These are phyloP conservation scores for Catostomus latipinnis DNA, from an alignment of 2,797 vertebrate species.

Conservation along the genomic window DNA sequence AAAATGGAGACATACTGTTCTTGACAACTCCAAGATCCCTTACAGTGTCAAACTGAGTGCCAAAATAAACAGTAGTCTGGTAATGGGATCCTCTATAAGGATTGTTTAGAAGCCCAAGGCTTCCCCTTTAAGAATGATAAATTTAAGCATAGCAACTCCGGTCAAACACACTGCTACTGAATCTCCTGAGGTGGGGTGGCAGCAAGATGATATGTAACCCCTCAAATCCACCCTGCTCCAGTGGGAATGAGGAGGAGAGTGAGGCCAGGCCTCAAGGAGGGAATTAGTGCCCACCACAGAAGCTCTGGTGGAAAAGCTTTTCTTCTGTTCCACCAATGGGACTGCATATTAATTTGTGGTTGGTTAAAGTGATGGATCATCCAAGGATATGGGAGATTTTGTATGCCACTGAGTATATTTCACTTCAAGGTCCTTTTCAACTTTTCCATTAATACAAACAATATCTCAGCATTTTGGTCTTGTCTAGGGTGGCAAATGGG, in stretches of 20 bases:
- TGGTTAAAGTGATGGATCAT: constrained; percentile 61
- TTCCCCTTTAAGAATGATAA: constrained; percentile 76
- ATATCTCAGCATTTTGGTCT: neutral
- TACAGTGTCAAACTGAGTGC: neutral
- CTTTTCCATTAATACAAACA: constrained; percentile 12
- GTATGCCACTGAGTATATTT: constrained; percentile 56
- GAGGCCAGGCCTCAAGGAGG: constrained; percentile 68
- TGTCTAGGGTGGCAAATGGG: neutral
- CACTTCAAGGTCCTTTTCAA: constrained; percentile 50
- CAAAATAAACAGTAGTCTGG: constrained; percentile 28
- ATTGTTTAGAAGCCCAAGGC: constrained; percentile 60
- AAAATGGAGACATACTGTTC: neutral
- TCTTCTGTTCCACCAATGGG: constrained; percentile 59
- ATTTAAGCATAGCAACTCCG: constrained; percentile 77
- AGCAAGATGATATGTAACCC: constrained; percentile 60
- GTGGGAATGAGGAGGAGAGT: constrained; percentile 59
- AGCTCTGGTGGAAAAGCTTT: constrained; percentile 46
- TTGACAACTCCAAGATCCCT: constrained; percentile 23
- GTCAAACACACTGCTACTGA: constrained; percentile 69
- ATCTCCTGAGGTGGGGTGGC: constrained; percentile 59
- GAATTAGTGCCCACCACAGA: constrained; percentile 72
- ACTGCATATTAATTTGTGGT: constrained; percentile 68
- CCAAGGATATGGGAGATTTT: constrained; percentile 52
- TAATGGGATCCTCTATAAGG: constrained; percentile 37
- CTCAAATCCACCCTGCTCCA: constrained; percentile 56